Evolutionary conservation across 1,140 invertebrate species (phyloP), one percentile per base, ranked within the genome.

Genomic region (silkworm (Bombyx mori)): DNA sequence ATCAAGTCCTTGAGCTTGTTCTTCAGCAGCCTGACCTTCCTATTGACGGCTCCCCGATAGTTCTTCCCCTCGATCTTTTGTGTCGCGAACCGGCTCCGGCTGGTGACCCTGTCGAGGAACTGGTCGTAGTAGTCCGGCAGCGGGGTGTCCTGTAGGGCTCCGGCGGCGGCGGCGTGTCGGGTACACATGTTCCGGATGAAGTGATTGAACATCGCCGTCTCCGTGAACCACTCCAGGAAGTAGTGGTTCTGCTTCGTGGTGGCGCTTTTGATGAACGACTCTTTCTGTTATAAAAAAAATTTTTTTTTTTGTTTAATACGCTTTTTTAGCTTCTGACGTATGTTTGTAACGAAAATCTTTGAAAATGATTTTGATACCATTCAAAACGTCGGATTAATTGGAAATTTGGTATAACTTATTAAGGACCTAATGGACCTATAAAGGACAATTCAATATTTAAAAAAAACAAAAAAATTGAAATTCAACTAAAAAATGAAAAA

Each of bases 191-290:
- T 83, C 18, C 80, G 77, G 56, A 83, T 76, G 68, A 88, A 89
- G 26, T 86, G 83, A 51, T 76, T 81, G 65, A 95, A 96, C 93
- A 95, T 95, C 10, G 94, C 92, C 7, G 94, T 95, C 77, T 95
- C 93, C 0, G 92, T 91, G 80, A 96, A 96, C 94, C 94, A 95
- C 64, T 95, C 92, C 7, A 95, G 86, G 76, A 95, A 95, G 57
- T 91, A 90, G 61, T 90, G 89, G 22, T 92, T 89, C 52, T 91
- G 91, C 75, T 92, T 91, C 0, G 91, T 90, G 6, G 89, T 84
- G 56, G 86, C 71, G 77, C 80, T 86, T 61, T 89, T 90, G 5
- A 91, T 86, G 78, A 92, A 93, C n/a, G 71, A 60, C 58, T 92
- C 92, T 79, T 90, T 90, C 90, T 93, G 86, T 54, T 89, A 89